phyloP scores from a whole-genome alignment of 2,113 vertebrate genomes.

The Taurulus bubalis region DNA sequence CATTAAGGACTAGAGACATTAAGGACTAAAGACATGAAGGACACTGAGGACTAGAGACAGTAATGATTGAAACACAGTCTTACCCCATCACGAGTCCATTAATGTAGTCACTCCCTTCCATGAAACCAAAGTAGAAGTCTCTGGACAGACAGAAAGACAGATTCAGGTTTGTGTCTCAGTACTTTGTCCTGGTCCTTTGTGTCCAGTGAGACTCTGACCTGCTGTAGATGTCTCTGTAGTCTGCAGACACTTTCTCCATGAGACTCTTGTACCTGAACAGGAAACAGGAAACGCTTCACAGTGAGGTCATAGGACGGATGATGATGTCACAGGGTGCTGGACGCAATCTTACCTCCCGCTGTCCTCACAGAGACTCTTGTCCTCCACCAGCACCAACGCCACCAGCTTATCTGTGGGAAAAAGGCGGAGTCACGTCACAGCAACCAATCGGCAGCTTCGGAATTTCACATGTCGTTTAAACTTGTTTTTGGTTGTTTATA shows the following conservation, averaged over 20 bases:
- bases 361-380: conserved; percentile 84
- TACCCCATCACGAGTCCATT: conserved; percentile 94
- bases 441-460: not conserved
- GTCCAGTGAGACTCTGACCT: conserved; percentile 78
- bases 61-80: conserved; percentile 69
- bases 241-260: conserved; percentile 88
- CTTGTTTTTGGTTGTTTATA: no score
- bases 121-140: conserved; percentile 92
- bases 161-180: not conserved
- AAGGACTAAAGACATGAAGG: not conserved
- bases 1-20: not conserved
- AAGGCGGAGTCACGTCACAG: conserved; percentile 9
- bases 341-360: conserved; percentile 85
- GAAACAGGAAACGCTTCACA: conserved; percentile 30
- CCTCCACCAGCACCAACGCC: conserved; percentile 89
- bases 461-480: no score
- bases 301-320: no score
- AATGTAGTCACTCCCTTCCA: conserved; percentile 91
- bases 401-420: conserved; percentile 89
- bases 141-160: conserved; percentile 50
- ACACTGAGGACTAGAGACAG: not conserved
- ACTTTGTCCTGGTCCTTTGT: not conserved
- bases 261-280: conserved; percentile 86
- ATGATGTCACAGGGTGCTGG: not conserved
- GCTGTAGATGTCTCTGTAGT: conserved; percentile 88